Conservation (phyloP, 2,888 invertebrate species). For the Drosophila testacea region DNA sequence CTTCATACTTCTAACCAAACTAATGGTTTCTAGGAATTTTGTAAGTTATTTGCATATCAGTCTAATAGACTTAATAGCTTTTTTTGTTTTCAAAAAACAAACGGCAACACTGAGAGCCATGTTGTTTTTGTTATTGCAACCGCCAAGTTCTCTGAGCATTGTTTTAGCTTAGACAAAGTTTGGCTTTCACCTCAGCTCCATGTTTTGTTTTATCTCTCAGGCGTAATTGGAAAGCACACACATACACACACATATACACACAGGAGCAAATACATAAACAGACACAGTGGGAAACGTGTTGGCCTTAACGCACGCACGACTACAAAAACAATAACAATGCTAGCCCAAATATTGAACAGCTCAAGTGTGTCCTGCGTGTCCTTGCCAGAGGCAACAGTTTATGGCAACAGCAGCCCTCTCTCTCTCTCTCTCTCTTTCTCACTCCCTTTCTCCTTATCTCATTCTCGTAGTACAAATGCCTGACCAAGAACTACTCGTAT, state of each 20-base stretch:
- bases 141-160: constrained; percentile 42
- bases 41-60: too few relatives aligned
- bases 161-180: constrained; percentile 53
- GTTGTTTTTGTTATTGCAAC: constrained; percentile 29
- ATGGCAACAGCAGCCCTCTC: not conserved
- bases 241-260: constrained; percentile 11
- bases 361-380: constrained; percentile 25
- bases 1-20: too few relatives aligned
- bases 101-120: not conserved
- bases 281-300: constrained; percentile 54
- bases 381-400: constrained; percentile 28
- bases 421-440: not conserved
- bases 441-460: too few relatives aligned
- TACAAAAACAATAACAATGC: constrained; percentile 42
- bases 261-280: constrained; percentile 1
- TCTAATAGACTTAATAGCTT: too few relatives aligned
- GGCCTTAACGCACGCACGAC: constrained; percentile 59
- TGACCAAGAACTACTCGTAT: constrained; percentile 19
- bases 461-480: not conserved
- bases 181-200: constrained; percentile 69
- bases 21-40: too few relatives aligned
- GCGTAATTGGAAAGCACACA: constrained; percentile 76
- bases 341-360: constrained; percentile 50
- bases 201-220: constrained; percentile 66
- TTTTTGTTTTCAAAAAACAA: too few relatives aligned